phyloP scores from a whole-genome alignment of 2,113 vertebrate species.

The Anhinga anhinga region DNA sequence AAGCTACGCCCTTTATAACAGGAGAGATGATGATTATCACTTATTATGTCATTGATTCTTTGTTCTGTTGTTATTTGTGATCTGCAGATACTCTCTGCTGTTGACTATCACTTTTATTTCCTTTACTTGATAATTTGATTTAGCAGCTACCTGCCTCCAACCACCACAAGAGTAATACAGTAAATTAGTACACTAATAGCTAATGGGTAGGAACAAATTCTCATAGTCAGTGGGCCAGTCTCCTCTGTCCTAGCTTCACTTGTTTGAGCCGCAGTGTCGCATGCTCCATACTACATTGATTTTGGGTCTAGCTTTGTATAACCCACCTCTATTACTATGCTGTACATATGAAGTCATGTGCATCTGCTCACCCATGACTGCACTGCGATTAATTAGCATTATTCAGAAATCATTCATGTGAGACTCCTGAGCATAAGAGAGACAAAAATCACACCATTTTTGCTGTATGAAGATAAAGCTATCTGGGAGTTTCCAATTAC shows the following conservation, averaged over 20 bases:
- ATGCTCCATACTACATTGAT: background rate
- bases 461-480: background rate
- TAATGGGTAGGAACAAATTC: background rate
- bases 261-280: background rate
- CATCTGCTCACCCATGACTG: background rate
- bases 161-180: background rate
- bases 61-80: background rate
- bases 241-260: background rate
- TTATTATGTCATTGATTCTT: background rate
- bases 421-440: background rate
- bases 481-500: background rate
- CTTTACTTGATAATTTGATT: background rate
- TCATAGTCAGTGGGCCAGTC: background rate
- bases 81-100: background rate
- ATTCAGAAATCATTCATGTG: background rate
- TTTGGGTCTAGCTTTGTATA: background rate
- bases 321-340: background rate
- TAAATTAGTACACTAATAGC: background rate
- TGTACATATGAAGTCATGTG: background rate
- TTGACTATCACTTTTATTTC: background rate
- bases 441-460: background rate
- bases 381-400: background rate
- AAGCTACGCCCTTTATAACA: background rate
- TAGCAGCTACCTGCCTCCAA: background rate
- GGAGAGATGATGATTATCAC: background rate